Percentiles rank a stretch among this genome's conserved stretches.
phyloP scores from a whole-genome alignment of 2,888 invertebrate genomes.

The Kryphioiulus occultus region DNA sequence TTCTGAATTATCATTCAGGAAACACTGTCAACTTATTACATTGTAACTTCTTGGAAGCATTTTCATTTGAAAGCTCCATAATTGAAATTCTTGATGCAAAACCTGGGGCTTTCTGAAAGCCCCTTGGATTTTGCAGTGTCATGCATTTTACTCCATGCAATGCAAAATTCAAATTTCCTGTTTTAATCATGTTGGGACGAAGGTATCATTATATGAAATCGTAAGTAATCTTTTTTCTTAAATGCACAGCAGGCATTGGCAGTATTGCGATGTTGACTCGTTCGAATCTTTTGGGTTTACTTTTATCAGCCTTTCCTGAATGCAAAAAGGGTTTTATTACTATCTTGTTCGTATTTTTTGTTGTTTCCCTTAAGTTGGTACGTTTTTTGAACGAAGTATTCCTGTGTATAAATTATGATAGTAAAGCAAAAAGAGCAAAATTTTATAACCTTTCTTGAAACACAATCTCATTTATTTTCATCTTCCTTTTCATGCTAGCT shows the following conservation, averaged over 20 bases:
- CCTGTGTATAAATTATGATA: not conserved
- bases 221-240: not conserved
- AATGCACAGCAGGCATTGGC: not conserved
- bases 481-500: not conserved
- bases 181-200: too few relatives aligned
- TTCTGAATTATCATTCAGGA: not conserved
- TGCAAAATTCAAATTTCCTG: not conserved
- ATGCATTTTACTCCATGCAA: not conserved
- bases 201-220: not conserved
- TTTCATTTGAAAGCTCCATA: not conserved
- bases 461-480: slow-evolving; percentile 3
- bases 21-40: not conserved
- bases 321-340: not conserved
- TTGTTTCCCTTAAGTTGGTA: not conserved
- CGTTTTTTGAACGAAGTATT: not conserved
- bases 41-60: not conserved
- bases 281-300: not conserved
- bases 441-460: not conserved
- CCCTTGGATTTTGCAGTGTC: not conserved
- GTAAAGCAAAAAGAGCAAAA: not conserved
- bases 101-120: not conserved
- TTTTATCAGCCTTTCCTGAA: not conserved
- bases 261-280: too few relatives aligned
- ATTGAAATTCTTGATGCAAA: not conserved
- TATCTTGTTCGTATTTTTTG: not conserved